Evolutionary conservation across 1,140 invertebrate species (phyloP), one percentile per base, ranked within the genome.

Genomic region (Neoseiulus cucumeris): DNA sequence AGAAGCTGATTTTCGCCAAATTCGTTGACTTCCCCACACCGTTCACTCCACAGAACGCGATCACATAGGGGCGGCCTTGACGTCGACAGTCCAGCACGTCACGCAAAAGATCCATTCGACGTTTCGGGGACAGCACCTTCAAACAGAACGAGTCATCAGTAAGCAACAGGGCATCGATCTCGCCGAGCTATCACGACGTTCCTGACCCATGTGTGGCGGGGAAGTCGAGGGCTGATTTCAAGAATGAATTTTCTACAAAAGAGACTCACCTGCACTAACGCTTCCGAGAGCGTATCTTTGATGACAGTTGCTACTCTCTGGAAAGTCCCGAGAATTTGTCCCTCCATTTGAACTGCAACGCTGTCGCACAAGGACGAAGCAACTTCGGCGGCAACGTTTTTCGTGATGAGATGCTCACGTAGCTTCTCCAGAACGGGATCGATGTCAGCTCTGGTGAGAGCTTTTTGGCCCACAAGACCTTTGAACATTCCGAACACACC

Each of bases 21-120:
- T 99, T 99, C 1, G 96, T 99, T 0, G 93, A 98, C 74, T 99
- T 99, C 55, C 96, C 96, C 1, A 99, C 96, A 44, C 96, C 96
- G 76, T 99, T 99, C 0, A 99, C 96, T 55, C 96, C 96, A 79
- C 96, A 99, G 74, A 99, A 99, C 0, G 89, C 83, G 79, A 98
- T 90, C 1, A 91, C 86, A 76, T 93, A 99, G 0, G 96, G 94
- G n/a, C 84, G 79, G 0, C 80, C 78, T 68, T 84, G 79, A 64
- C 84, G 81, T 71, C 88, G 85, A 1, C 91, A 86, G 72, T 97
- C 91, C 68, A 93, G 77, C 20, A 93, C 91, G 75, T 99, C 96
- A 66, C 96, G 81, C 12, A 99, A 79, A 72, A 99, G 95, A 77
- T 99, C 93, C 42, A 99, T 85, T 64, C 93, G 85, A 0, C 92